Evolutionary conservation across 2,797 vertebrate species (phyloP), one percentile per base, ranked within the genome.

Genomic region (Pipistrellus pipistrellus): DNA sequence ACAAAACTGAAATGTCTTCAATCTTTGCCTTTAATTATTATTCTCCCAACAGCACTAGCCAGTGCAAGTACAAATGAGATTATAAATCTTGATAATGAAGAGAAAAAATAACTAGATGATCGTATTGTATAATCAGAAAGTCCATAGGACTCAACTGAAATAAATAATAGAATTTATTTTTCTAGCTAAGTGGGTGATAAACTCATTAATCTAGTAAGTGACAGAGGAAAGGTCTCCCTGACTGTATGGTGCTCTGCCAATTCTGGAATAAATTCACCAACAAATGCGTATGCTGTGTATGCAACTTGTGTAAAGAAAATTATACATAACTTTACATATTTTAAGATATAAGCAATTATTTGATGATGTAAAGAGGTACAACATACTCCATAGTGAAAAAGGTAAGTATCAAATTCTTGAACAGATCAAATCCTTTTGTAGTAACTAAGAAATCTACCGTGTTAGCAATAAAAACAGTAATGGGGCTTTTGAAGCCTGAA

Each of bases 121-220:
- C 27, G 76, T 88, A 88, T 38, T 92, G 14, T 85, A 85, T 80
- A 87, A 95, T 76, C 57, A 90, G 66, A 94, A 94, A 93, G 32
- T 76, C 32, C 35, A 32, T 46, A 94, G 27, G 72, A 93, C 76
- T 90, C 41, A 91, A 66, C 38, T 85, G 53, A 93, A 94, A 84
- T 81, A 86, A 55, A 48, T 55, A 89, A 89, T 77, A 66, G 46
- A 87, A 87, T 90, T 83, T 73, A 86, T 77, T 95, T 77, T 55
- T 72, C 69, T 86, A 55, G 77, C 59, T 51, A 57, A 91, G n/a
- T 83, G 38, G 46, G 32, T 85, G 71, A 94, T 89, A 85, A 75
- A 78, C n/a, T 21, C 35, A 90, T 87, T 85, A 90, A 69, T 90
- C 17, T 83, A 46, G 13, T 53, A 86, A 87, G 46, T 66, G 15